phyloP scores from a whole-genome alignment of 1,140 invertebrate genomes.

The Bombus huntii region DNA sequence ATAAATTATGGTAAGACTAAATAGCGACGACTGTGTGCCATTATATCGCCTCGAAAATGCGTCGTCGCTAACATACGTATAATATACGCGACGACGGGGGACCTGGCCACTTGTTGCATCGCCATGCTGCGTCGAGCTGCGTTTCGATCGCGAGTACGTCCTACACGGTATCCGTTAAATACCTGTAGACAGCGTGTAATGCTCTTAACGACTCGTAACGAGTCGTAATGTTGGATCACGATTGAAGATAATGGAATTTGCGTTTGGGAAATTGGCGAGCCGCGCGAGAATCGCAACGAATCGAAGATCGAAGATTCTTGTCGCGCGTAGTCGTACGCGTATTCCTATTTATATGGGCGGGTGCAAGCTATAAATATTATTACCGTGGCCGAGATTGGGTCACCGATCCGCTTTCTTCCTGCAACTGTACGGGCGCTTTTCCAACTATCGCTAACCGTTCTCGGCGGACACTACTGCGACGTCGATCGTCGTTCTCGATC shows the following conservation, averaged over 20 bases:
- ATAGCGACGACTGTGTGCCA: no score
- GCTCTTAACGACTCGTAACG: neutral
- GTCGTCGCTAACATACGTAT: no score
- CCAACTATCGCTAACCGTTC: slow-evolving; percentile 11
- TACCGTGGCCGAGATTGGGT: neutral
- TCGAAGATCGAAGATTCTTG: neutral
- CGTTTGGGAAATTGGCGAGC: neutral
- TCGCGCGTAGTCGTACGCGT: neutral
- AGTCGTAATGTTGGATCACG: neutral
- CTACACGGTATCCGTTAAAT: neutral
- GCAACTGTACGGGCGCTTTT: slow-evolving; percentile 26
- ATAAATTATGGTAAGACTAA: no score
- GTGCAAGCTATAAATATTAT: slow-evolving; percentile 28
- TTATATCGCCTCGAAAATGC: no score
- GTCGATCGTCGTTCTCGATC: neutral
- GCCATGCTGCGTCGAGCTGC: neutral
- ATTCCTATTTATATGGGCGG: slow-evolving; percentile 11
- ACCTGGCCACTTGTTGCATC: slow-evolving; percentile 63
- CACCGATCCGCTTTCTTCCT: slow-evolving; percentile 25
- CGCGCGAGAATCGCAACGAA: neutral
- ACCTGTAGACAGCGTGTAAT: neutral
- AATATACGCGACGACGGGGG: neutral
- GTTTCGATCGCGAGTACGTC: neutral
- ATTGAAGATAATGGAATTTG: neutral
- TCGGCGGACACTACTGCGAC: neutral